Base-by-base conservation (phyloP, 2,113 vertebrate species). In the Brachyistius frenatus region DNA sequence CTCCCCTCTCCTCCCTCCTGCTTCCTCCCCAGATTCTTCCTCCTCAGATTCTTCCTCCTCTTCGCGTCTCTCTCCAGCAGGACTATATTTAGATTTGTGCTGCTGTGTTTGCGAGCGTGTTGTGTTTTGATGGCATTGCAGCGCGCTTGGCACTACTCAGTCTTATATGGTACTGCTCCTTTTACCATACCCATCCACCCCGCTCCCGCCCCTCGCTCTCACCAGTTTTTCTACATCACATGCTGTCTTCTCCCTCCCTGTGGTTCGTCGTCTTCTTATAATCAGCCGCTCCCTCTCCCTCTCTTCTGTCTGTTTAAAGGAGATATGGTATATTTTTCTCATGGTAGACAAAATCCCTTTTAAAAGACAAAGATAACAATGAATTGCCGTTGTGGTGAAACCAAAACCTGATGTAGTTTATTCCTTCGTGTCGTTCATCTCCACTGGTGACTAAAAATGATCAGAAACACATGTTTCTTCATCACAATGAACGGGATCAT, bases 41-140 rank as follows among this genome's bases (percentile, higher is more conserved):
- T 85, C 64, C 61, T 64, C 37, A 23, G 23, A 23, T 23, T 23
- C 49, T 23, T 39, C 54, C 74, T 79, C 66, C 73, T 49, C 64
- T 78, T 58, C 41, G 33, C 70, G 37, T 82, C 41, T 73, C 63
- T 82, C 54, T 86, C 79, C 76, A 69, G 73, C 83, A 69, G 76
- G 32, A 81, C 88, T 93, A 92, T 90, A 90, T 93, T 92, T 93
- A 92, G 89, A 64, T 55, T 35, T 57, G 71, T 89, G 87, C 89
- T 88, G 86, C 86, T 88, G 84, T 79, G 70, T 77, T 11, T 72
- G 52, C 68, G 73, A 61, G 52, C 23, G 23, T 70, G 60, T 75
- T 78, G 72, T 87, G 80, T 87, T 73, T 85, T 83, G 67, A 78
- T 88, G 76, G 66, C 68, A 58, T 58, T 70, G 75, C 58, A 52